Evolutionary conservation across 1,140 invertebrate genomes (phyloP).

Genomic region (Whitmania pigra): DNA sequence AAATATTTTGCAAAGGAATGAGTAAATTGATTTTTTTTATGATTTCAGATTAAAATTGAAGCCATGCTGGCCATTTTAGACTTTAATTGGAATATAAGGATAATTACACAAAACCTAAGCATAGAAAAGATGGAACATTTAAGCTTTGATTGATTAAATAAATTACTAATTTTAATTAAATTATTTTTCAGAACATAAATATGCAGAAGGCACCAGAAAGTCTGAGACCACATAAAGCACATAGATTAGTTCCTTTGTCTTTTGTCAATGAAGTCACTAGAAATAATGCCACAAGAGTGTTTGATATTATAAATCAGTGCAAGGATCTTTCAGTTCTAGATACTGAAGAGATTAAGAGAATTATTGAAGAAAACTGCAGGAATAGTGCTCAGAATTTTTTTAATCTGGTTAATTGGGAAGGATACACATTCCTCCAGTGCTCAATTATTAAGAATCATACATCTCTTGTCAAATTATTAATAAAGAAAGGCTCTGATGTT

Average conservation of each 20-base stretch:
- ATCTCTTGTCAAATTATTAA: slow-evolving; percentile 21
- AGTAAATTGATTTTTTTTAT: too few species aligned
- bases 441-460: slow-evolving; percentile 21
- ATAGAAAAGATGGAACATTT: too few species aligned
- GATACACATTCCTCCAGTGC: slow-evolving; percentile 23
- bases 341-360: slow-evolving; percentile 18
- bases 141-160: too few species aligned
- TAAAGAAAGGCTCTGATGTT: slow-evolving; percentile 24
- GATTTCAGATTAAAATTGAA: too few species aligned
- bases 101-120: too few species aligned
- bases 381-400: slow-evolving; percentile 20
- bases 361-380: slow-evolving; percentile 22
- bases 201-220: slow-evolving; percentile 22
- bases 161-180: too few species aligned
- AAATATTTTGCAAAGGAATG: too few species aligned
- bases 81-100: too few species aligned
- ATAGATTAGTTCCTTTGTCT: slow-evolving; percentile 21
- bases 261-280: slow-evolving; percentile 21
- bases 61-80: too few species aligned
- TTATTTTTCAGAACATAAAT: neutral
- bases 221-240: slow-evolving; percentile 21
- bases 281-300: slow-evolving; percentile 21
- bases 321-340: slow-evolving; percentile 15
- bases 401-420: slow-evolving; percentile 23
- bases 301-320: slow-evolving; percentile 13